Evolutionary conservation across 1,140 invertebrate species (phyloP).

Genomic region (Ganaspis sp.): DNA sequence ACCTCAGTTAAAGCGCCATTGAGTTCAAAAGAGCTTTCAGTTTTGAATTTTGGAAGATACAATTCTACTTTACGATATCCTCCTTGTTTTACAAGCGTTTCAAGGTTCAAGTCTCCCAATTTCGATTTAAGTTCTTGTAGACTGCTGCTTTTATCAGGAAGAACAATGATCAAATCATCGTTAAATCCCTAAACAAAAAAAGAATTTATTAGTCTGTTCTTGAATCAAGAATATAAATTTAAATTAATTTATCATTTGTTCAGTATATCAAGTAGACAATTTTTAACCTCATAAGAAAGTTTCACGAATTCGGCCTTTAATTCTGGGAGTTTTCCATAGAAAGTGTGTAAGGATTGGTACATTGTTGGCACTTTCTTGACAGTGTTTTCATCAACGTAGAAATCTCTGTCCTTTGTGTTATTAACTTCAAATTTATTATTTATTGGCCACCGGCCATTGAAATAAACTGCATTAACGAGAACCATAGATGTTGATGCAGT

Average conservation of each 20-base stretch:
- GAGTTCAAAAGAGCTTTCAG: constrained; percentile 77
- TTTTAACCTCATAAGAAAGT: background rate
- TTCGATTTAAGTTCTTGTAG: constrained; percentile 72
- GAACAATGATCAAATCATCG: constrained; percentile 78
- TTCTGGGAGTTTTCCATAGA: constrained; percentile 63
- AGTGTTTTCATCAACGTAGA: constrained; percentile 71
- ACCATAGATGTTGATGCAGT: constrained; percentile 78
- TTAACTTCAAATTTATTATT: constrained; percentile 80
- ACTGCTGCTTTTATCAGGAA: constrained; percentile 80
- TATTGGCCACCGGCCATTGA: constrained; percentile 86
- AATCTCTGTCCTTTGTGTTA: constrained; percentile 77
- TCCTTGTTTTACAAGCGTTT: constrained; percentile 55
- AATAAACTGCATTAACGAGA: constrained; percentile 91
- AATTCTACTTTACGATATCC: constrained; percentile 72
- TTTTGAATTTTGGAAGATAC: constrained; percentile 80
- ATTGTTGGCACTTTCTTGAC: constrained; percentile 76
- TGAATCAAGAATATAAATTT: no score
- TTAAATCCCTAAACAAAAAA: constrained; percentile 62
- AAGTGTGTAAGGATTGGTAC: constrained; percentile 69
- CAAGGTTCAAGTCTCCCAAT: constrained; percentile 65
- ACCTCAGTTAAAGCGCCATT: constrained; percentile 75
- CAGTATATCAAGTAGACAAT: no score
- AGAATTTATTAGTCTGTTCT: no score
- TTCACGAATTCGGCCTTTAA: constrained; percentile 74
- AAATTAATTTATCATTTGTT: no score